Evolutionary conservation across 53 echinoderm and acorn worm genomes (phyloP).

Genomic region (Luidia sarsii): DNA sequence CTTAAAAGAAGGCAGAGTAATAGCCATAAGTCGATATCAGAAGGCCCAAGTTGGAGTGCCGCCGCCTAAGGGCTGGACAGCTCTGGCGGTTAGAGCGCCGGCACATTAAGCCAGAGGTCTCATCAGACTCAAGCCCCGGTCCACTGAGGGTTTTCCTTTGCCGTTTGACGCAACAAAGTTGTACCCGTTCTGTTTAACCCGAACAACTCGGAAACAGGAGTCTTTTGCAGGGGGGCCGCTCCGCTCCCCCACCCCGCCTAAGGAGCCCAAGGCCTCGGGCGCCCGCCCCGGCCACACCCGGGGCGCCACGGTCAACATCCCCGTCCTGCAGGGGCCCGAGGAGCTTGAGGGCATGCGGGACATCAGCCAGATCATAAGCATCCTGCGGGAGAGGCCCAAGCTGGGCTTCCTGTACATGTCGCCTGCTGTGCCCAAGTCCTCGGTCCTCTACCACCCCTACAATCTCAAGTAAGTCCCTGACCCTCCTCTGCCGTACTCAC

Average conservation of each 20-base stretch:
- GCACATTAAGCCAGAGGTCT: too few relatives aligned
- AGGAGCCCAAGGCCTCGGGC: conserved; percentile 70
- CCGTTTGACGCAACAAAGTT: not conserved
- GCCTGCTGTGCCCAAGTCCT: conserved; percentile 93
- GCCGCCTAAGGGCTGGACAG: too few relatives aligned
- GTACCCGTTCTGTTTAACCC: too few relatives aligned
- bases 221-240: conserved; percentile 72
- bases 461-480: conserved; percentile 90
- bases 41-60: too few relatives aligned
- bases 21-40: too few relatives aligned
- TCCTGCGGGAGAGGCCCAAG: conserved; percentile 80
- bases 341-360: conserved; percentile 81
- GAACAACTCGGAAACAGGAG: conserved; percentile 57
- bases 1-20: too few relatives aligned
- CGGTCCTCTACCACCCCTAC: conserved; percentile 93
- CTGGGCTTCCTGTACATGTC: conserved; percentile 97
- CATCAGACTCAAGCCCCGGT: too few relatives aligned
- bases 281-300: conserved; percentile 57
- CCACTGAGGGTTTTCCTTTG: not conserved
- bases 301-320: conserved; percentile 73
- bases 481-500: too few relatives aligned
- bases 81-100: too few relatives aligned
- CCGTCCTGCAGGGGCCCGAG: conserved; percentile 64
- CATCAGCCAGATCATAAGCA: conserved; percentile 76
- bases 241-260: conserved; percentile 92